These are phyloP conservation scores for Melanocharis versteri DNA, from an alignment of 2,113 vertebrate genomes.

Conservation along the genomic window DNA sequence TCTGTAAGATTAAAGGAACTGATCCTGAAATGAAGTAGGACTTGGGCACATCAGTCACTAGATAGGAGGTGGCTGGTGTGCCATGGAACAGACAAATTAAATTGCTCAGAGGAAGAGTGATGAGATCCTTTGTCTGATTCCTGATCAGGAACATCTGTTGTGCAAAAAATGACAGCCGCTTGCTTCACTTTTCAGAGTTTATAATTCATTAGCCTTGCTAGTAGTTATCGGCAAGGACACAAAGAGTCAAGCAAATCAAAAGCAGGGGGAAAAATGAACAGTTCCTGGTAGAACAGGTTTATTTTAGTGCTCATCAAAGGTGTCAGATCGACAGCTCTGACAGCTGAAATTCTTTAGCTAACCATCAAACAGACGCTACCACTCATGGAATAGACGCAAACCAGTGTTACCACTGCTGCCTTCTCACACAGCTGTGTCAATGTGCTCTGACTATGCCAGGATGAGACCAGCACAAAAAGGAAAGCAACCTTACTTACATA, in stretches of 20 bases:
- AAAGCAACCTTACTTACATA: not conserved
- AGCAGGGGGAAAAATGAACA: not conserved
- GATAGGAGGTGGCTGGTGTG: not conserved
- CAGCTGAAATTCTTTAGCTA: not conserved
- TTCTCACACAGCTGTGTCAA: not conserved
- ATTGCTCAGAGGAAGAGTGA: conserved; percentile 2
- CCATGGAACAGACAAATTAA: conserved; percentile 14
- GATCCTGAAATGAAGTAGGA: conserved; percentile 21
- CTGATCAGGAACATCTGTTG: conserved; percentile 54
- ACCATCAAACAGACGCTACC: conserved; percentile 12
- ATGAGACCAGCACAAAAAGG: not conserved
- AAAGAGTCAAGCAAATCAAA: conserved; percentile 27
- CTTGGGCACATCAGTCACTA: not conserved
- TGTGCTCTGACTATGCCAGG: not conserved
- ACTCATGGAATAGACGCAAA: not conserved
- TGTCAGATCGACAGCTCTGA: conserved; percentile 25
- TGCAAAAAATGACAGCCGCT: conserved; percentile 4
- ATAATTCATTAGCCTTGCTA: not conserved
- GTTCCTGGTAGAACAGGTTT: not conserved
- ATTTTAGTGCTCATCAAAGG: conserved; percentile 25
- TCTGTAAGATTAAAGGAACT: conserved; percentile 34
- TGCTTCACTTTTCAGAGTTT: conserved; percentile 10
- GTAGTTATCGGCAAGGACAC: conserved; percentile 1
- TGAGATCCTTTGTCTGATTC: conserved; percentile 39
- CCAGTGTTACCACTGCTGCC: not conserved